These are phyloP conservation scores for Rissa tridactyla DNA, from an alignment of 2,113 vertebrate genomes.

Conservation along the genomic window DNA sequence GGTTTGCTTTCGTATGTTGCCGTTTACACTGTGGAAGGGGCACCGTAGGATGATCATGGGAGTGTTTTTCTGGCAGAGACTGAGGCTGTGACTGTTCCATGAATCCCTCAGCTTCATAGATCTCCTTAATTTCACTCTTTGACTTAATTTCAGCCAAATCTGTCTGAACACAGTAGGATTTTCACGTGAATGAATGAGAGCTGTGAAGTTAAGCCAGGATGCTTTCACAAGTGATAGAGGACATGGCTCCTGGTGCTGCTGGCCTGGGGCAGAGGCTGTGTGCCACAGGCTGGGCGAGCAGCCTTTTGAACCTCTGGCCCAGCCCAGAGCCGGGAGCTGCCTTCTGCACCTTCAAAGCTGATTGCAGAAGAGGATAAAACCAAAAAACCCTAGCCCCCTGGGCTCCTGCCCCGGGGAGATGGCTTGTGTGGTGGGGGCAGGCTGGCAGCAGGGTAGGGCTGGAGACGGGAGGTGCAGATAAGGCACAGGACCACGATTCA, in stretches of 20 bases:
- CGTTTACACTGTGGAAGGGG: background rate
- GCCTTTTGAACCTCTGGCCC: background rate
- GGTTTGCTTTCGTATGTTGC: background rate
- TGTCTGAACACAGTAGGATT: background rate
- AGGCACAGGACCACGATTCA: background rate
- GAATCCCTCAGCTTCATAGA: background rate
- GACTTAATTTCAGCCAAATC: background rate
- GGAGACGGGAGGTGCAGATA: background rate
- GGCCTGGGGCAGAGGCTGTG: background rate
- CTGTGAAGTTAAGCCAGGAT: background rate
- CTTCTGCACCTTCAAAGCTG: background rate
- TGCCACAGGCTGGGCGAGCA: background rate
- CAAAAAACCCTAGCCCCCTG: accelerated
- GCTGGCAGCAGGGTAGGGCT: background rate
- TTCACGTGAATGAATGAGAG: background rate
- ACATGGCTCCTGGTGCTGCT: background rate
- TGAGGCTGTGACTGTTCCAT: background rate
- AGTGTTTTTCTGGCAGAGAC: background rate
- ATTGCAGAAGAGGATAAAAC: background rate
- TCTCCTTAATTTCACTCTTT: background rate
- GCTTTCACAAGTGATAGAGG: background rate
- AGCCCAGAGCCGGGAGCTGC: background rate
- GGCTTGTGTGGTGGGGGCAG: background rate
- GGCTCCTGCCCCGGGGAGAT: background rate
- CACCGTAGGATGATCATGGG: accelerated